Base-by-base conservation (phyloP, 2,797 vertebrate genomes). In the Amblyraja radiata region DNA sequence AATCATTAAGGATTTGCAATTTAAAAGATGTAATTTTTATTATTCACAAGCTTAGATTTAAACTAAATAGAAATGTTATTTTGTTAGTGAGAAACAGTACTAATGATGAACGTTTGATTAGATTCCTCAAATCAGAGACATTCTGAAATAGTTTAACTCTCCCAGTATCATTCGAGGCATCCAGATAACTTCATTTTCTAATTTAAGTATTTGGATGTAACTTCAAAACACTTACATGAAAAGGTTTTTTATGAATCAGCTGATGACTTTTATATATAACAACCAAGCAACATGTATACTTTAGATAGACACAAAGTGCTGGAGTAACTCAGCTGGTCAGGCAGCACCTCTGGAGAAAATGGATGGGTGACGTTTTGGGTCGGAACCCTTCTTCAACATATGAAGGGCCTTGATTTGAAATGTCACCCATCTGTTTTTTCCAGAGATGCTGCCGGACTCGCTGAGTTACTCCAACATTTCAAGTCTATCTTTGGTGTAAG, bases 171-270 rank as follows among this genome's bases (percentile, higher is more conserved):
- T 46, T 25, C 54, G 14, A 63, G 21, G 91, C 21, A 91, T 39
- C 65, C 65, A 91, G 71, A 65, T 10, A 54, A 28, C 25, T 46
- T 46, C 5, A 46, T 16, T 71, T 90, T 32, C 8, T 54, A 36
- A 74, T 39, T 90, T 71, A 92, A 76, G 46, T 76, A 92, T n/a
- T 76, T 92, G 68, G 46, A 36, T 88, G 39, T 28, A 76, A 92
- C 73, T 76, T 21, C 36, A 25, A 74, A 92, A 36, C 39, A 92
- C 25, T 2, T 39, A n/a, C 46, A 76, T 58, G 4, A 54, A 58
- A 76, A 74, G 1, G 13, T 16, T 28, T 58, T 92, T 74, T n/a
- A 25, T 46, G 36, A 46, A 73, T 25, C 18, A 84, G 39, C 54
- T 28, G 39, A 10, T 92, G 39, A 58, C 23, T 13, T 76, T 25